Percentiles rank a stretch among this genome's conserved stretches.
These are phyloP conservation scores for Artemisiospiza belli DNA, from an alignment of 2,113 vertebrate genomes.

Conservation along the genomic window DNA sequence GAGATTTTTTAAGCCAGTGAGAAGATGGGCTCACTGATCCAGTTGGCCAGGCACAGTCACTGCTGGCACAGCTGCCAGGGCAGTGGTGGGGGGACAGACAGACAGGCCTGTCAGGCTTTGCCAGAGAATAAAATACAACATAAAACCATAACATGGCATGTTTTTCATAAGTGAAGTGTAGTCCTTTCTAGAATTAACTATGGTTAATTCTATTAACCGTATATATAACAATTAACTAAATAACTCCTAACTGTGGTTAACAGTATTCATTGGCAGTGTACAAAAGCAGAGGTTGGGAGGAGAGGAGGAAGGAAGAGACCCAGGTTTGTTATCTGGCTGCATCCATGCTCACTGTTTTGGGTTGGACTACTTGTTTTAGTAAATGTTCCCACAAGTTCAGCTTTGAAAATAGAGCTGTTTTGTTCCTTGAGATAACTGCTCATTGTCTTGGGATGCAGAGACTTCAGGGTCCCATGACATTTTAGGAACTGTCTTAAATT, in stretches of 20 bases:
- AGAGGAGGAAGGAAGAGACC: background rate
- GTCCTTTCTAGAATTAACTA: background rate
- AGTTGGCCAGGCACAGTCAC: background rate
- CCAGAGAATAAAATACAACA: background rate
- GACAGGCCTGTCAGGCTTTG: background rate
- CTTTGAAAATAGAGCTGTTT: background rate
- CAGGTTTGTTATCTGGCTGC: background rate
- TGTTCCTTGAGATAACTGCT: background rate
- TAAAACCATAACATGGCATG: accelerated
- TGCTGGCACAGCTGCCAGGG: background rate
- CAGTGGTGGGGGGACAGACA: background rate
- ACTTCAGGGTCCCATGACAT: background rate
- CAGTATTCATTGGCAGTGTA: background rate
- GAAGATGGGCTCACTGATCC: background rate
- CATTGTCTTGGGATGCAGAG: background rate
- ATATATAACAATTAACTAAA: no score
- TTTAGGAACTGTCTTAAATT: background rate
- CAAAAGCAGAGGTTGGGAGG: background rate
- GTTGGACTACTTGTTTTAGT: background rate
- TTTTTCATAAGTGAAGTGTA: background rate
- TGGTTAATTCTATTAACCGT: no score
- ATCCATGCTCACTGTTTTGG: background rate
- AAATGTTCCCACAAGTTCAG: background rate
- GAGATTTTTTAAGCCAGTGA: background rate
- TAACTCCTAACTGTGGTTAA: background rate